Evolutionary conservation across 2,888 invertebrate genomes (phyloP).

Genomic region (Pachydiplax longipennis): DNA sequence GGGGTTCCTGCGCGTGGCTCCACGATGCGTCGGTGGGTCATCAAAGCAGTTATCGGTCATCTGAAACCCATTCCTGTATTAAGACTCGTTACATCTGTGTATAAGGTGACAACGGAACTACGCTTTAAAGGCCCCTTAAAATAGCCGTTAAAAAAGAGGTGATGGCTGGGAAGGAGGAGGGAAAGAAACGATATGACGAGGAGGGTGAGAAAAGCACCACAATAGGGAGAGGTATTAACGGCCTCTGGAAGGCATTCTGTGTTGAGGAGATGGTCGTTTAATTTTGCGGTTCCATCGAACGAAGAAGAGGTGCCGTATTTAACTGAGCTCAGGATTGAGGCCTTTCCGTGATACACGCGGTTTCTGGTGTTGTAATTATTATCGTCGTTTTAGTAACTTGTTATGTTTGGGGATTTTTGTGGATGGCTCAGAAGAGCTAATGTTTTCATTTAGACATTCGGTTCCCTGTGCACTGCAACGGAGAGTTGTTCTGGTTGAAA

Average conservation of each 20-base stretch:
- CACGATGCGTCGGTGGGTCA: constrained; percentile 37
- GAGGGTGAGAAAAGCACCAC: not conserved
- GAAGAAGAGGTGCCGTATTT: not conserved
- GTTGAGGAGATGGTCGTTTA: constrained; percentile 26
- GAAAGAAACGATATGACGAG: not conserved
- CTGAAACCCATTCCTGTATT: constrained; percentile 43
- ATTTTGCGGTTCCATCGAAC: constrained; percentile 13
- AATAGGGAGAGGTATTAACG: not conserved
- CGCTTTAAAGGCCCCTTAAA: constrained; percentile 36
- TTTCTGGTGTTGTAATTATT: too few relatives aligned
- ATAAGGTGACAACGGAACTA: constrained; percentile 41
- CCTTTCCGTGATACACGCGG: too few relatives aligned
- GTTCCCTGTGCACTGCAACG: too few relatives aligned
- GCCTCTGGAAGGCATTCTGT: constrained; percentile 4
- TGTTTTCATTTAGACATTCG: too few relatives aligned
- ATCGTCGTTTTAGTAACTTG: too few relatives aligned
- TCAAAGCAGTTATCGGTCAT: constrained; percentile 42
- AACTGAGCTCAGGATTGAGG: not conserved
- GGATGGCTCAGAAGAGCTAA: too few relatives aligned
- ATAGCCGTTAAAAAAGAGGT: constrained; percentile 34
- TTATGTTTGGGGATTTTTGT: too few relatives aligned
- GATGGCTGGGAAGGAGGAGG: not conserved
- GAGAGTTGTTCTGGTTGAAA: too few relatives aligned
- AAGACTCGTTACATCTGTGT: constrained; percentile 43
- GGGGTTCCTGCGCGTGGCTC: not conserved